Conservation (phyloP, 2,113 vertebrate species). For the Uria lomvia region DNA sequence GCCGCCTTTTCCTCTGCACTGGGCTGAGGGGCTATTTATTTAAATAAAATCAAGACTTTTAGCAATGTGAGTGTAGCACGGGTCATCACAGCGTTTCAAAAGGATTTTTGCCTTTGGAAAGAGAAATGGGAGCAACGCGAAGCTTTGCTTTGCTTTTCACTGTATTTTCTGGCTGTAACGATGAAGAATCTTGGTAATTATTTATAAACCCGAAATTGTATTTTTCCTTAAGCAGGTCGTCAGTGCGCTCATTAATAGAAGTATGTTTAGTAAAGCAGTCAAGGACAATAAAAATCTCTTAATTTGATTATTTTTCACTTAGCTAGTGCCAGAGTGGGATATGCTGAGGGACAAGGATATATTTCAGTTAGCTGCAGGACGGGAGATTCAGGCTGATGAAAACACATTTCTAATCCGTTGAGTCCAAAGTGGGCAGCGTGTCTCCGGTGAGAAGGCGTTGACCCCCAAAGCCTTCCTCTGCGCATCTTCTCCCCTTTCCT, state of each 20-base stretch:
- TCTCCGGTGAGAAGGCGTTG: not conserved
- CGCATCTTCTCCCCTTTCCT: too few relatives aligned
- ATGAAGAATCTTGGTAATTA: too few relatives aligned
- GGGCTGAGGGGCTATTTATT: not conserved
- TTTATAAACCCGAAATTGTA: not conserved
- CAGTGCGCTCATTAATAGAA: not conserved
- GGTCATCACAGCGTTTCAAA: accelerated
- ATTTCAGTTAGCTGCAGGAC: too few relatives aligned
- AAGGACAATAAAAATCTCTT: not conserved
- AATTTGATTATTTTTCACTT: not conserved
- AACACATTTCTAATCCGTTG: accelerated
- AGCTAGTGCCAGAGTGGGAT: too few relatives aligned
- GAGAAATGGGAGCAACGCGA: not conserved
- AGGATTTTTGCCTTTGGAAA: not conserved
- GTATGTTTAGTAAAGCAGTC: accelerated
- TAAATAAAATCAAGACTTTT: not conserved
- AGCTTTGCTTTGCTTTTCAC: not conserved
- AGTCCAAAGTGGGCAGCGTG: accelerated
- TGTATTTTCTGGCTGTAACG: accelerated
- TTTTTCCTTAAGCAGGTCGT: not conserved
- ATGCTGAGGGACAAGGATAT: too few relatives aligned
- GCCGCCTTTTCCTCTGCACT: not conserved
- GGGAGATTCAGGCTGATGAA: not conserved
- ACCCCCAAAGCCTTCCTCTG: not conserved
- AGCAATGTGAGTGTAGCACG: too few relatives aligned